Evolutionary conservation across 2,113 vertebrate species (phyloP).

Genomic region (Tachuris rubrigastra): DNA sequence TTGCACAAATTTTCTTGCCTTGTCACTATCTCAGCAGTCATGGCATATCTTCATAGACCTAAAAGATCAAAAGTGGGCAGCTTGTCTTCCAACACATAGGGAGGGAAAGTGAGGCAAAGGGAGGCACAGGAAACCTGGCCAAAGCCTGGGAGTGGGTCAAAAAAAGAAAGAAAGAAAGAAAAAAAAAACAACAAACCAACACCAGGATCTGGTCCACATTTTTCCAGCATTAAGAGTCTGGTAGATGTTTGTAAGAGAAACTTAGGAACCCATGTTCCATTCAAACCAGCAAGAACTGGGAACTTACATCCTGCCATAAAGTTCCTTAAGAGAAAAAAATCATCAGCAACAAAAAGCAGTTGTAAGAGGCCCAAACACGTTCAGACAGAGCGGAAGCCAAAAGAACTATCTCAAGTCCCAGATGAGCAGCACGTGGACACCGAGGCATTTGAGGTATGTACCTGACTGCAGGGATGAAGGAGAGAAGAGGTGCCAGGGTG

Average conservation of each 20-base stretch:
- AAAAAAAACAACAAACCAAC: not conserved
- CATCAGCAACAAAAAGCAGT: not conserved
- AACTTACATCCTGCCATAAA: not conserved
- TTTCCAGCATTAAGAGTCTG: not conserved
- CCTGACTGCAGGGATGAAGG: not conserved
- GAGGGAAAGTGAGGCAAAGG: not conserved
- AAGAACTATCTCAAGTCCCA: not conserved
- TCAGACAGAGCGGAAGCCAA: not conserved
- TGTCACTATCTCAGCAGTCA: not conserved
- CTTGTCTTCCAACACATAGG: not conserved
- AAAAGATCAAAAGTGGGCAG: not conserved
- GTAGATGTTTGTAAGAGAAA: not conserved
- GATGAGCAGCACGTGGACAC: not conserved
- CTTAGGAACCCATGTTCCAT: not conserved
- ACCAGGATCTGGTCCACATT: not conserved
- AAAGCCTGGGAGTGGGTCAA: not conserved
- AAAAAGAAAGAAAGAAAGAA: not conserved
- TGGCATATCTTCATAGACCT: not conserved
- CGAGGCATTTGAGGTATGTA: accelerated
- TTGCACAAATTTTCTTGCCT: not conserved
- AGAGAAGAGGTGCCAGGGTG: not conserved
- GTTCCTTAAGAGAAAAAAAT: not conserved
- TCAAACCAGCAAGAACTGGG: not conserved
- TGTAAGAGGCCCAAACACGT: not conserved
- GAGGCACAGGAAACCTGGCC: not conserved